A percentile compares a stretch with the other conserved stretches of the same genome.
These are phyloP conservation scores for Lysandra bellargus DNA, from an alignment of 2,888 invertebrate species.

Conservation along the genomic window DNA sequence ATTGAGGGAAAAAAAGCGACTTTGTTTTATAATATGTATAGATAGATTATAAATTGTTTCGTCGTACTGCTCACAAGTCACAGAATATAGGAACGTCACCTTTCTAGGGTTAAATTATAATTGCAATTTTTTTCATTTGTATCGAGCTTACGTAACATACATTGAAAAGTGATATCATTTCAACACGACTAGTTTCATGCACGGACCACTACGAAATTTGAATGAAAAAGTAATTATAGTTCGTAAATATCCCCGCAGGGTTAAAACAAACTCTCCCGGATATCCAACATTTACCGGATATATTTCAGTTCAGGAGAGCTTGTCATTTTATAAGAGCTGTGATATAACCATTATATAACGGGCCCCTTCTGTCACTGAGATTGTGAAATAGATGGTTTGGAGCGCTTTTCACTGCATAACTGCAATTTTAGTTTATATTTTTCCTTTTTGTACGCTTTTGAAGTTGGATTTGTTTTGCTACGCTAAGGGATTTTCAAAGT, in stretches of 20 bases:
- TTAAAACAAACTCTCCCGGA: neutral
- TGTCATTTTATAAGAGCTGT: conserved; percentile 22
- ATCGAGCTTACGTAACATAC: no score
- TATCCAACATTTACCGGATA: conserved; percentile 9
- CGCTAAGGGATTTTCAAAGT: neutral
- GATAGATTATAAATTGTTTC: no score
- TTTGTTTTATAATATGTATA: no score
- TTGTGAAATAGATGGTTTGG: conserved; percentile 29
- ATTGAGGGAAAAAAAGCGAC: no score
- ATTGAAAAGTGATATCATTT: neutral
- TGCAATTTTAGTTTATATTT: conserved; percentile 25
- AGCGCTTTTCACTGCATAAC: conserved; percentile 28
- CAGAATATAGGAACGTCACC: no score
- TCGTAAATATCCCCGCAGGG: neutral
- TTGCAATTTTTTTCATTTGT: no score
- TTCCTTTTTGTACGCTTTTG: conserved; percentile 9
- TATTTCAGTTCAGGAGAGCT: conserved; percentile 28
- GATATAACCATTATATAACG: conserved; percentile 24
- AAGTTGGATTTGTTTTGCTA: neutral
- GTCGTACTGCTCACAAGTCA: no score
- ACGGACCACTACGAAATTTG: neutral
- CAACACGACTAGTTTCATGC: neutral
- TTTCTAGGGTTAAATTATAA: no score
- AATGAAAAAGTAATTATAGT: conserved; percentile 14
- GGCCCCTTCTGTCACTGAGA: conserved; percentile 21